Percentiles rank a stretch among this genome's conserved stretches.
These are phyloP conservation scores for Heliothis subflexa DNA, from an alignment of 1,140 invertebrate species.

Conservation along the genomic window DNA sequence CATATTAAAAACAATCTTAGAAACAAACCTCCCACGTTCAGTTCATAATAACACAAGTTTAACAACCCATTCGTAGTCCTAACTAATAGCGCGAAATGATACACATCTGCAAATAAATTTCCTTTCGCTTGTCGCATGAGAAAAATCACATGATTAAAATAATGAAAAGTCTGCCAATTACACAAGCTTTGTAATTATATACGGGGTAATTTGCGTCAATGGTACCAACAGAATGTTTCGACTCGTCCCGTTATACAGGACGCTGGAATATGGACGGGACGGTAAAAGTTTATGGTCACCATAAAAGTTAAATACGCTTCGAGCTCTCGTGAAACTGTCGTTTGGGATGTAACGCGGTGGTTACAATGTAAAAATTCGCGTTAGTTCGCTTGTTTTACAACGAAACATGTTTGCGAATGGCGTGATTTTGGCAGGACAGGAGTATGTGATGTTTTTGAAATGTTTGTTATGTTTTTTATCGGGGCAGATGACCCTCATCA, in stretches of 20 bases:
- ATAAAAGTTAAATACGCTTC: constrained; percentile 47
- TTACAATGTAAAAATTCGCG: constrained; percentile 18
- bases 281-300: constrained; percentile 45
- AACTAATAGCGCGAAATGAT: constrained; percentile 18
- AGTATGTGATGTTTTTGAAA: background rate
- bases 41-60: background rate
- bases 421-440: background rate
- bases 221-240: background rate
- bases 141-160: constrained; percentile 28
- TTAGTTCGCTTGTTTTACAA: background rate
- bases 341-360: constrained; percentile 2
- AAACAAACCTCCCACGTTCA: background rate
- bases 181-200: background rate
- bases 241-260: background rate
- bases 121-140: background rate
- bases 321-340: constrained; percentile 33
- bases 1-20: background rate
- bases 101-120: constrained; percentile 9
- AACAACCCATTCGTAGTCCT: background rate
- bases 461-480: background rate
- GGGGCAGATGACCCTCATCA: no score
- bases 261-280: constrained; percentile 15
- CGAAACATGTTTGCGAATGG: background rate
- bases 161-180: constrained; percentile 14
- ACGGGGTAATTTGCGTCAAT: constrained; percentile 2